Base-by-base conservation (phyloP, 23 tunicate species). In the Halocynthia aurantium region DNA sequence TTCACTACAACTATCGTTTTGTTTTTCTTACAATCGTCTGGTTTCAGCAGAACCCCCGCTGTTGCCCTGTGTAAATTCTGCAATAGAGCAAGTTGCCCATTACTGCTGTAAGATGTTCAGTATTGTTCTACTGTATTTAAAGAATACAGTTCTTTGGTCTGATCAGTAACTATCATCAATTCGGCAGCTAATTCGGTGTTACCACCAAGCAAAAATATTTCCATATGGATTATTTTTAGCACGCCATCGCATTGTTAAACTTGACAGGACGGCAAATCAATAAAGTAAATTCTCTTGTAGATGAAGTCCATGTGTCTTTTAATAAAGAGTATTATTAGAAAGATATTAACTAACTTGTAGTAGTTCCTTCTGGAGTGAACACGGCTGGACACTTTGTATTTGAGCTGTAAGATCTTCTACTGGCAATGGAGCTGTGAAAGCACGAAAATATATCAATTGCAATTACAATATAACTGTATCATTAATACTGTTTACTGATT, bases 341-440 rank as follows among this genome's bases (percentile, higher is more conserved):
- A 19, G 2, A 15, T 68, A 68, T 18, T 68, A 68, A 22, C 72
- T 15, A 8, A 44, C 56, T 51, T 54, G 64, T 64, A 50, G 78
- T 2, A 74, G 78, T 18, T 74, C 6, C 56, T 74, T 74, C 56
- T 74, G 78, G 18, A 74, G 31, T 13, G 78, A 12, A 18, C 78
- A 74, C n/a, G 78, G 78, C 56, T 74, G 64, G n/a, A 74, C 62
- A 2, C 19, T 54, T 54, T 74, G n/a, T 18, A 74, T 49, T 18
- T 56, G n/a, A 8, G 78, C 78, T 54, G 62, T 5, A n/a, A 74
- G 62, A 44, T 74, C 56, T 20, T 22, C 50, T 10, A 74, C 78
- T 15, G 78, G 78, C 62, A 51, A 53, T 51, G 78, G 78, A 11
- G 21, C 78, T 74, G 78, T n/a, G 19, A 54, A 54, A 74, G 49